phyloP scores from a whole-genome alignment of 2,113 vertebrate species.

The Marcusenius ussheri region DNA sequence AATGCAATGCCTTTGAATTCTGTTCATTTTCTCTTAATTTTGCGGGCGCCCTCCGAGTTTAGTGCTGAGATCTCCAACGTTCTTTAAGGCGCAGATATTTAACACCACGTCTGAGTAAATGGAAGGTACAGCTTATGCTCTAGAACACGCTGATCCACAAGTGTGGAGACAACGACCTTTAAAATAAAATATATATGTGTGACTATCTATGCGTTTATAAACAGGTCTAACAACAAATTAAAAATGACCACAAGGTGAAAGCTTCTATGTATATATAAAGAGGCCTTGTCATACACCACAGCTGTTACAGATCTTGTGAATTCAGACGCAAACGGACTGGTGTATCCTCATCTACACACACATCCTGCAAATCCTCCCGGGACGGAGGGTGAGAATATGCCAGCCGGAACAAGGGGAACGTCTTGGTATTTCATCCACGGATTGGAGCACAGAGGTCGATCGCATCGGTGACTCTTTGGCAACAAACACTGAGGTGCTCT shows the following conservation, averaged over 20 bases:
- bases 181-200: neutral
- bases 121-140: neutral
- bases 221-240: constrained; percentile 45
- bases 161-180: constrained; percentile 22
- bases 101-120: neutral
- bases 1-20: constrained; percentile 5
- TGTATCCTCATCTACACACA: neutral
- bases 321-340: neutral
- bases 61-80: constrained; percentile 16
- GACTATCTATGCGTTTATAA: neutral
- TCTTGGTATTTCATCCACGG: neutral
- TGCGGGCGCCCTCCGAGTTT: constrained; percentile 25
- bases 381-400: constrained; percentile 35
- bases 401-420: neutral
- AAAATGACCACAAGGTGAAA: constrained; percentile 17
- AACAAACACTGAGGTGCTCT: constrained; percentile 37
- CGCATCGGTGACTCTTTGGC: constrained; percentile 64
- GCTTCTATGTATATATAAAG: constrained; percentile 67
- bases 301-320: neutral
- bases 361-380: neutral
- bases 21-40: neutral
- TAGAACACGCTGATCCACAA: constrained; percentile 24
- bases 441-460: neutral
- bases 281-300: constrained; percentile 41
- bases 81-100: constrained; percentile 19